A percentile compares a stretch with the other conserved stretches of the same genome.
Evolutionary conservation across 2,113 vertebrate genomes (phyloP).

Genomic region (Diadophis punctatus): DNA sequence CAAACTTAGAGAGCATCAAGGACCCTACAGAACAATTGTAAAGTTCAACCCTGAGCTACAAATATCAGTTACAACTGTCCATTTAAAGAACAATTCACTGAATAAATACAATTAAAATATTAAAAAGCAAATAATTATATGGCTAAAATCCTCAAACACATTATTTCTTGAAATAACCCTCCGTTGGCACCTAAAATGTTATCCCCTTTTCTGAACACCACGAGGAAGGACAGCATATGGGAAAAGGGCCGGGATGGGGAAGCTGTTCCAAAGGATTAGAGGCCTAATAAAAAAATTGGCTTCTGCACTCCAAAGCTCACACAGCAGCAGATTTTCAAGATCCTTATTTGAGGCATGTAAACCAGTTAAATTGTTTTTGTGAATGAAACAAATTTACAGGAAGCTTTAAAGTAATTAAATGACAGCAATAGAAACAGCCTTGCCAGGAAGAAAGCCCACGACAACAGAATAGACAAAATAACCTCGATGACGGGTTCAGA

Average conservation of each 20-base stretch:
- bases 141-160: neutral
- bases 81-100: neutral
- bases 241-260: neutral
- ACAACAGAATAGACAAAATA: neutral
- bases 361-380: neutral
- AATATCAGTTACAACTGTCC: neutral
- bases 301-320: neutral
- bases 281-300: neutral
- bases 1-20: neutral
- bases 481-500: neutral
- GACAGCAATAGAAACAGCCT: neutral
- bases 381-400: neutral
- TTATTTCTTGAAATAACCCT: neutral
- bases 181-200: neutral
- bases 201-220: neutral
- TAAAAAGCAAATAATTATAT: neutral
- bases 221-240: neutral
- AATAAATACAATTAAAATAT: neutral
- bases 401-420: neutral
- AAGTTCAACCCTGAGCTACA: neutral
- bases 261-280: neutral
- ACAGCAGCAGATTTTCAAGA: neutral
- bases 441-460: neutral
- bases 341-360: neutral
- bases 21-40: neutral